Base-by-base conservation (phyloP, 2,888 invertebrate genomes). In the Norana najaformis region DNA sequence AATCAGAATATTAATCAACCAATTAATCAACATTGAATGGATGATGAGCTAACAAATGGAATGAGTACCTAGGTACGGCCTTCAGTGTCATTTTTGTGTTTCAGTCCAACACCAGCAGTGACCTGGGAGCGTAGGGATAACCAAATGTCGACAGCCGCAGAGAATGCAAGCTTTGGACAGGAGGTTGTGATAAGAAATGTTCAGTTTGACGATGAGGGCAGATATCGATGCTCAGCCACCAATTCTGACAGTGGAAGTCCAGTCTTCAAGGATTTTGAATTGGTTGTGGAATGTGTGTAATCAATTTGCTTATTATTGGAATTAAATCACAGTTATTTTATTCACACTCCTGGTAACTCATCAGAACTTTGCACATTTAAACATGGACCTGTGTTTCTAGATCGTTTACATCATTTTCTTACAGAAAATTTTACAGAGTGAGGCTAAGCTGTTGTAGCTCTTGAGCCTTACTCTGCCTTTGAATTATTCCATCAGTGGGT, bases 161-260 rank as follows among this genome's bases (percentile, higher is more conserved):
- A 94, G 36, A 93, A 94, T 94, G 97, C 97, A 92, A 98, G 98
- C 95, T 98, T 98, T 95, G 99, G 99, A n/a, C 98, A 98, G 95
- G 98, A 98, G 83, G 90, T 94, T 34, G 53, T 90, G 37, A 90
- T 94, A 36, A 85, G 91, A 11, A 92, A 92, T 30, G 92, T 93
- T 30, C 85, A 88, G 30, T 91, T 92, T 89, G 97, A 97, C 89
- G 99, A 99, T 95, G 96, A 97, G 94, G 99, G 98, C 91, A 96
- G 96, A 14, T 99, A 99, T 95, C 97, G 97, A 8, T 99, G 99
- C 95, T 97, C 93, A 90, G 94, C 94, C 14, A 92, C 92, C 34
- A 94, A 93, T 91, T 34, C 88, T 88, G 88, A 90, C 85, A 88
- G 47, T 41, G 39, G 69, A 35, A 23, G 69, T 37, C 89, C 69